Evolutionary conservation across 1,140 invertebrate genomes (phyloP).

Genomic region (Drosophila biarmipes): DNA sequence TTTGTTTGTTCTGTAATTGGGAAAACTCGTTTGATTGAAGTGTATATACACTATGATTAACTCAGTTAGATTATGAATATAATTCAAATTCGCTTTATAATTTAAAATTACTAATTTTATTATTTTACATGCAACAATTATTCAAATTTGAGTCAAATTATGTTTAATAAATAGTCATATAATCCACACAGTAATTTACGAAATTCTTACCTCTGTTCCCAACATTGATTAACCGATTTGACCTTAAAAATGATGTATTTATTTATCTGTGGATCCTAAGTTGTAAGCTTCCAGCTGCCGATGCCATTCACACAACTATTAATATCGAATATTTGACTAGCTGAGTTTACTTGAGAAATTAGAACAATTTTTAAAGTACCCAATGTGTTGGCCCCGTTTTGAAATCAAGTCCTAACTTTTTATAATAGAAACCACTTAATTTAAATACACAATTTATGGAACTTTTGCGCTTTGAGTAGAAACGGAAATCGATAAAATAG

Average conservation of each 20-base stretch:
- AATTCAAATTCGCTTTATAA: too few species aligned
- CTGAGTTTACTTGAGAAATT: not conserved
- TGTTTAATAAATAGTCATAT: too few species aligned
- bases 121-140: too few species aligned
- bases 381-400: conserved; percentile 30
- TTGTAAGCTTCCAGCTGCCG: not conserved
- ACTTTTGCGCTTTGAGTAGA: conserved; percentile 56
- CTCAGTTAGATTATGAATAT: too few species aligned
- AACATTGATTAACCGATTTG: not conserved
- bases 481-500: conserved; percentile 73
- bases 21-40: too few species aligned
- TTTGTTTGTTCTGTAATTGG: too few species aligned
- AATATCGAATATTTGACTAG: not conserved
- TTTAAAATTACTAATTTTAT: too few species aligned
- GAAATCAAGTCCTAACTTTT: conserved; percentile 50
- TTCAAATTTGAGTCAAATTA: too few species aligned
- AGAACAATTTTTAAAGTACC: conserved; percentile 4
- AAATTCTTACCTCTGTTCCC: not conserved
- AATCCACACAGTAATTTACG: too few species aligned
- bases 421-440: conserved; percentile 50
- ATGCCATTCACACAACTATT: not conserved
- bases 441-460: conserved; percentile 57
- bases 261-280: too few species aligned
- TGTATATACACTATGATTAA: too few species aligned
- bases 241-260: too few species aligned